Evolutionary conservation across 2,888 invertebrate genomes (phyloP).

Genomic region (Pachycephus smyrnensis): DNA sequence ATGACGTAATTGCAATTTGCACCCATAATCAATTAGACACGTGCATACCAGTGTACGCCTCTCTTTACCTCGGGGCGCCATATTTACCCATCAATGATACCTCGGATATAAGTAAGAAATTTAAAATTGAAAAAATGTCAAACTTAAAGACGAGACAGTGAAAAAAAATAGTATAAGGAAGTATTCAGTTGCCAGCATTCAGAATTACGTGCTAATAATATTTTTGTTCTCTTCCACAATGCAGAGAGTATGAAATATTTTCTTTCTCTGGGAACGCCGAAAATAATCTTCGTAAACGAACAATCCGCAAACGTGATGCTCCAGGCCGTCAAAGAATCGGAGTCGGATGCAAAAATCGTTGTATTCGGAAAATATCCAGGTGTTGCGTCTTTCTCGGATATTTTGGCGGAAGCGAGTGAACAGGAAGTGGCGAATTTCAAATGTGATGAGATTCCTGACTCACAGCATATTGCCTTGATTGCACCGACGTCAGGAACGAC

Average conservation of each 20-base stretch:
- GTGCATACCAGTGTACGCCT: conserved; percentile 26
- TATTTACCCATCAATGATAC: conserved; percentile 4
- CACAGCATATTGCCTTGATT: conserved; percentile 39
- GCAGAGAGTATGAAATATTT: no score
- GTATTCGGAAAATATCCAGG: conserved; percentile 12
- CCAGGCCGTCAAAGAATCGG: no score
- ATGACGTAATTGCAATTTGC: conserved; percentile 9
- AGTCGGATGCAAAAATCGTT: background rate
- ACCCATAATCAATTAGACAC: conserved; percentile 27
- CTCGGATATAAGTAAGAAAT: background rate
- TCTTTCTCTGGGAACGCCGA: no score
- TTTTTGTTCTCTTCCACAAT: no score
- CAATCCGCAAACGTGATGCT: no score
- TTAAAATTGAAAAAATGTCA: no score
- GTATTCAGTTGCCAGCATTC: no score
- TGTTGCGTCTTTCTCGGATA: background rate
- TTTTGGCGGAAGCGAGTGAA: background rate
- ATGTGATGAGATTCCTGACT: conserved; percentile 21
- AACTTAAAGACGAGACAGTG: no score
- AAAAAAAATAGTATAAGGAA: no score
- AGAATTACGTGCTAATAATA: no score
- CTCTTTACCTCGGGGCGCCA: conserved; percentile 24
- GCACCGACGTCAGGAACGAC: conserved; percentile 60
- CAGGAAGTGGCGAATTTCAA: conserved; percentile 2
- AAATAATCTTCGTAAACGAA: no score